These are phyloP conservation scores for Brachymystax lenok DNA, from an alignment of 2,797 vertebrate species.

Conservation along the genomic window DNA sequence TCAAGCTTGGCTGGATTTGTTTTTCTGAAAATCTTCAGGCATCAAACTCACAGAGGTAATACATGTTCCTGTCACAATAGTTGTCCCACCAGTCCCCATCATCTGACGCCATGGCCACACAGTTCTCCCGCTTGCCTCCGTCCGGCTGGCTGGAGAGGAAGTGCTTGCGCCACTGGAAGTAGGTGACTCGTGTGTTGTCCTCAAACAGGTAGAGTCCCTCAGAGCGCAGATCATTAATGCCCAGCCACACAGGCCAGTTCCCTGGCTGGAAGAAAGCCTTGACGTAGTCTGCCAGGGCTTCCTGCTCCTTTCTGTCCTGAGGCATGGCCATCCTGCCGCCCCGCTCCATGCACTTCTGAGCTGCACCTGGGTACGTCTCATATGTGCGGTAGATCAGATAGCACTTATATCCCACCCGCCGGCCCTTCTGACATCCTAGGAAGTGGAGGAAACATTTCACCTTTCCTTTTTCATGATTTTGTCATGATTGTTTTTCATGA, in stretches of 20 bases:
- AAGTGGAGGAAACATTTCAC: background rate
- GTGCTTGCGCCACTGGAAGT: conserved; percentile 89
- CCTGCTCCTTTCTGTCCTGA: conserved; percentile 81
- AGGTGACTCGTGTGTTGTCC: conserved; percentile 82
- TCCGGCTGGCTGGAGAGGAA: conserved; percentile 89
- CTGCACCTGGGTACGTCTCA: conserved; percentile 78
- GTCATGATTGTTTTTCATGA: background rate
- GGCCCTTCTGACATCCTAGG: conserved; percentile 85
- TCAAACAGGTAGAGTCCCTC: conserved; percentile 89
- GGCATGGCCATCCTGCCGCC: conserved; percentile 89
- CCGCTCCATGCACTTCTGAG: conserved; percentile 78
- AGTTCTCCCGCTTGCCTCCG: conserved; percentile 86
- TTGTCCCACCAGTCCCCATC: conserved; percentile 95
- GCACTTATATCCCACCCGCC: conserved; percentile 82
- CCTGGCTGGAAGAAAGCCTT: conserved; percentile 80
- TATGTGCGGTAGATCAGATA: conserved; percentile 83
- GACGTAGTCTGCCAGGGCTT: conserved; percentile 80
- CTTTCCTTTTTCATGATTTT: background rate
- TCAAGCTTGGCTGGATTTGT: conserved; percentile 40
- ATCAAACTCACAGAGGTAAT: conserved; percentile 88
- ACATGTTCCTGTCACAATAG: conserved; percentile 87
- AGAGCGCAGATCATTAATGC: conserved; percentile 83
- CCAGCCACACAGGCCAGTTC: conserved; percentile 91
- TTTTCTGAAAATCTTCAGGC: conserved; percentile 50
- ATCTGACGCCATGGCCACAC: conserved; percentile 87